phyloP scores from a whole-genome alignment of 2,888 invertebrate species.

The Abscondita cerata region DNA sequence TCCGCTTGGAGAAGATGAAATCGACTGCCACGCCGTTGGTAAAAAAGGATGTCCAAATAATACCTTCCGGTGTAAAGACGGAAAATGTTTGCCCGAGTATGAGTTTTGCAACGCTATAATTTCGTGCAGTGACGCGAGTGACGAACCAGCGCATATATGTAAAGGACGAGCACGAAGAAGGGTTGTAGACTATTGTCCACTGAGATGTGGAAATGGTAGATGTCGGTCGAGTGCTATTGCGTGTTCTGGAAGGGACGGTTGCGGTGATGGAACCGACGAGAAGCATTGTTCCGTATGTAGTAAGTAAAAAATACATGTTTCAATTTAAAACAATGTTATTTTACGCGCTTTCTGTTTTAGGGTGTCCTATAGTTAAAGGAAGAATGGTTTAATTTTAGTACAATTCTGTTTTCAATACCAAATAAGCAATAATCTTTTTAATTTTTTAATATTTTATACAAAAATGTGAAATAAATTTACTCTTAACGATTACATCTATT shows the following conservation, averaged over 20 bases:
- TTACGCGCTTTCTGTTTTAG: slow-evolving; percentile 52
- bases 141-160: slow-evolving; percentile 84
- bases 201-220: slow-evolving; percentile 85
- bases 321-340: slow-evolving; percentile 67
- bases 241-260: slow-evolving; percentile 89
- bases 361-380: background rate
- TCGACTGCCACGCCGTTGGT: slow-evolving; percentile 63
- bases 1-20: slow-evolving; percentile 78
- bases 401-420: background rate
- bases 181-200: slow-evolving; percentile 73
- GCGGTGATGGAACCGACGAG: slow-evolving; percentile 91
- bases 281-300: slow-evolving; percentile 84
- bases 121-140: slow-evolving; percentile 85
- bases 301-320: slow-evolving; percentile 68
- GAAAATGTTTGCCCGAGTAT: slow-evolving; percentile 87
- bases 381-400: background rate
- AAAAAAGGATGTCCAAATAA: slow-evolving; percentile 74
- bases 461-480: background rate
- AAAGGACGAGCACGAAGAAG: slow-evolving; percentile 64
- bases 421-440: slow-evolving; percentile 17
- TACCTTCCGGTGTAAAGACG: slow-evolving; percentile 85
- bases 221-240: slow-evolving; percentile 89
- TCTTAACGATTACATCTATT: too few relatives aligned
- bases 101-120: slow-evolving; percentile 92
- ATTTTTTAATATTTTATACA: slow-evolving; percentile 4